A percentile compares a stretch with the other conserved stretches of the same genome.
phyloP scores from a whole-genome alignment of 2,113 vertebrate species.

The Chrysochloris asiatica region DNA sequence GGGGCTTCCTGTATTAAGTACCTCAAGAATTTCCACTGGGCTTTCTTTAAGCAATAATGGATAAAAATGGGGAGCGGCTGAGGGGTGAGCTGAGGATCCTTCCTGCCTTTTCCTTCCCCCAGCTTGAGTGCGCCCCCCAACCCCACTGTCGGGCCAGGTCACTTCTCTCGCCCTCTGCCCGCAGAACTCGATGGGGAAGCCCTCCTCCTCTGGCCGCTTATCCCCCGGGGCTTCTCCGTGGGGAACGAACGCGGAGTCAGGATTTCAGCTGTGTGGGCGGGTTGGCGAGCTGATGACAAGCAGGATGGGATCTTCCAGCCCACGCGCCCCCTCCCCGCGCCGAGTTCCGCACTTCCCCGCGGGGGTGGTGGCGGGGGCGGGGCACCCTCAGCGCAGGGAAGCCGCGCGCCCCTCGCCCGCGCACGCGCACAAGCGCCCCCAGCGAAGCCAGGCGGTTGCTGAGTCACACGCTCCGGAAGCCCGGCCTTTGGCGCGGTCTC shows the following conservation, averaged over 20 bases:
- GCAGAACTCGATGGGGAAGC: background rate
- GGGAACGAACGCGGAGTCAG: background rate
- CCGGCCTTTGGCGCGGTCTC: background rate
- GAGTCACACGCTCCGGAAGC: slow-evolving; percentile 37
- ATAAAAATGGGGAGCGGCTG: background rate
- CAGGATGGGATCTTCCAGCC: slow-evolving; percentile 47
- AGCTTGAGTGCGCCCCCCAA: background rate
- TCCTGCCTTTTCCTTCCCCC: background rate
- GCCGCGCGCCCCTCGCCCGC: background rate
- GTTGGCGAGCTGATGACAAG: background rate
- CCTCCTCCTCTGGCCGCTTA: background rate
- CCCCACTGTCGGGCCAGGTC: background rate
- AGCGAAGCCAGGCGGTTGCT: background rate
- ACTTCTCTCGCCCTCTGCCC: rapidly evolving
- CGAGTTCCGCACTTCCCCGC: background rate
- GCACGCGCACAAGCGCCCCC: background rate
- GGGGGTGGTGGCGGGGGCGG: background rate
- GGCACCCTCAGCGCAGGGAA: background rate
- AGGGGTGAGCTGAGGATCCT: background rate
- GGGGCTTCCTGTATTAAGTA: background rate
- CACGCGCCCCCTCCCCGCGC: background rate
- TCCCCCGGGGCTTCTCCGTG: background rate
- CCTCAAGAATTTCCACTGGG: background rate
- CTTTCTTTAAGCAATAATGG: background rate
- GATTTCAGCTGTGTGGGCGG: slow-evolving; percentile 32